A percentile compares a stretch with the other conserved stretches of the same genome.
These are phyloP conservation scores for pig (Sus scrofa) DNA, from an alignment of 2,113 vertebrate species.

Conservation along the genomic window DNA sequence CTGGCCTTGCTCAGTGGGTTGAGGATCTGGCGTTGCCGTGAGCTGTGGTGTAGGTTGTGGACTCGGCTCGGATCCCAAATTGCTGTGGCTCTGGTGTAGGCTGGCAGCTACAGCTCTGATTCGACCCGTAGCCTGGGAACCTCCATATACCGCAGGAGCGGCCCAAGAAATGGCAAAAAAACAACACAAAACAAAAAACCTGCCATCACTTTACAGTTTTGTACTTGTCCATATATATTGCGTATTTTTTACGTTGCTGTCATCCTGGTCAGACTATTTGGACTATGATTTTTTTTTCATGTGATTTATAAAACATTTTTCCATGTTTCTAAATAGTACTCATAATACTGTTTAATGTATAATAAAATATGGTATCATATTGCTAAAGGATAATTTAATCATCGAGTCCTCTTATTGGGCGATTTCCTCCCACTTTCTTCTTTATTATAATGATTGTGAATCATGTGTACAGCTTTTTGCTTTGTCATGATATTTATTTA, in stretches of 20 bases:
- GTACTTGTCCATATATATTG: not conserved
- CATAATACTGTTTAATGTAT: not conserved
- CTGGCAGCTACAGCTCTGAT: no score
- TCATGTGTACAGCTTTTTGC: not conserved
- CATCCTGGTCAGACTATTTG: not conserved
- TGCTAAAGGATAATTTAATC: not conserved
- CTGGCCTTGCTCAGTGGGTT: no score
- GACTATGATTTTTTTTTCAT: not conserved
- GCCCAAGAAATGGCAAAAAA: no score
- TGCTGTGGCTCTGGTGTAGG: no score
- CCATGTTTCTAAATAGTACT: not conserved
- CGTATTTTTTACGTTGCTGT: not conserved
- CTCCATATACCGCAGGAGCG: no score
- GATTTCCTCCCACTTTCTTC: not conserved
- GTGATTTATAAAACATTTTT: not conserved
- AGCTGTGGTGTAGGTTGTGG: no score
- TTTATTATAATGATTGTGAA: not conserved
- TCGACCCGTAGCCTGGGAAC: no score
- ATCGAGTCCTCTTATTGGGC: not conserved
- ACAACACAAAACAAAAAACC: no score
- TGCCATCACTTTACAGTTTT: not conserved
- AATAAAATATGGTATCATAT: not conserved
- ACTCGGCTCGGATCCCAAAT: no score
- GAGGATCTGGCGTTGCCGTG: no score
- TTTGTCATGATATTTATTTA: not conserved